Evolutionary conservation across 2,888 invertebrate genomes (phyloP), one percentile per base, ranked within the genome.

Genomic region (Anoplius nigerrimus): DNA sequence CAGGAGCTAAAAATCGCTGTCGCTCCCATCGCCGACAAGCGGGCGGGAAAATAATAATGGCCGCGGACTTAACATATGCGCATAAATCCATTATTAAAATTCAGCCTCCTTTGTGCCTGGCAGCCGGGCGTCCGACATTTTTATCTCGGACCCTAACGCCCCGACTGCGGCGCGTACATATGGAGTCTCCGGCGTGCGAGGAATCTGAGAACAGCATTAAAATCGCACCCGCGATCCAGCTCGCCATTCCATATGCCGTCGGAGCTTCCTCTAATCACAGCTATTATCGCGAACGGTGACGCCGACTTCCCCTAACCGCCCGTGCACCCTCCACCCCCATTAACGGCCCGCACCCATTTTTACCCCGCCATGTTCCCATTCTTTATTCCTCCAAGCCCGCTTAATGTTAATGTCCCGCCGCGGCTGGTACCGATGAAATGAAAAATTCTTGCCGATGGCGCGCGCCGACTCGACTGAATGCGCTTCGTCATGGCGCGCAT

Each of bases 81-180:
- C 88, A 88, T 88, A 88, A 88, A 88, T 88, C 86, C 82, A 88
- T 88, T 88, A 88, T 88, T 86, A 85, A 87, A 85, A 88, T 88
- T 82, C 72, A 4, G 69, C 71, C 73, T 56, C 77, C 82, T 85
- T 87, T 87, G 86, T 86, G 66, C 51, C n/a, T 54, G 56, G 70
- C 68, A 62, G 66, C 69, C 63, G 34, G 34, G 54, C 69, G 61
- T 67, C 66, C 75, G 80, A 78, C 82, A 83, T 79, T 78, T 82
- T 82, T 82, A 81, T 81, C 75, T 69, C 72, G 73, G 53, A 76
- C 77, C 82, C 82, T 67, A 71, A 68, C 56, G 16, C 16, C 21
- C 51, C 22, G 15, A 21, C 62, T 43, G 67, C 34, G 34, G 34
- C 34, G 34, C 78, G 83, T 85, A 81, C 85, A 83, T 84, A 85